These are phyloP conservation scores for Anser cygnoides DNA, from an alignment of 2,113 vertebrate species.

Conservation along the genomic window DNA sequence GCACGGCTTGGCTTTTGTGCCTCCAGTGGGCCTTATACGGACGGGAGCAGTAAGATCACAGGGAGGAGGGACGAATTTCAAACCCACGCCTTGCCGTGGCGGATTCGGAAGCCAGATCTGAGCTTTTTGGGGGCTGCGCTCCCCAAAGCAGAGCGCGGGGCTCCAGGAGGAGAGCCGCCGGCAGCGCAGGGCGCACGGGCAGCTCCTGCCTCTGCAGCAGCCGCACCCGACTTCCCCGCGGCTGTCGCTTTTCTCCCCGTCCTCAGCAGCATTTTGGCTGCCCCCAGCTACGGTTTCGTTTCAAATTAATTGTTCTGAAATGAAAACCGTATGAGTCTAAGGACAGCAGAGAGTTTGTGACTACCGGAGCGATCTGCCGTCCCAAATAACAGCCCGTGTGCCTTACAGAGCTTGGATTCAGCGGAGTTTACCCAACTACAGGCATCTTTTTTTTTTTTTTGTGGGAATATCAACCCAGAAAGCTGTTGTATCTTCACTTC, in stretches of 20 bases:
- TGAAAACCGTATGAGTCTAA: neutral
- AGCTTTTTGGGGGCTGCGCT: neutral
- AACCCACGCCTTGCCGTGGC: neutral
- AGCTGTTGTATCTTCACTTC: neutral
- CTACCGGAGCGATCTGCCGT: accelerated
- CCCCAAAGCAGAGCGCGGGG: neutral
- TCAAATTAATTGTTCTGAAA: neutral
- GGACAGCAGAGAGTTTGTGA: neutral
- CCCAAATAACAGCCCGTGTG: neutral
- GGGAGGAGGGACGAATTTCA: neutral
- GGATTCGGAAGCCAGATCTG: neutral
- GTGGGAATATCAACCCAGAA: neutral
- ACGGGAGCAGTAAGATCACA: neutral
- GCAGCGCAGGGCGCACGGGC: neutral
- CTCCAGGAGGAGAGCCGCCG: neutral
- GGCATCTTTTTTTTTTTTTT: neutral
- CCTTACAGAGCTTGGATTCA: neutral
- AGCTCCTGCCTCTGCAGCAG: accelerated
- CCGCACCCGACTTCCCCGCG: neutral
- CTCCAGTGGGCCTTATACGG: constrained; percentile 45
- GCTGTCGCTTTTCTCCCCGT: neutral
- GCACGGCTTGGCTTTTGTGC: constrained; percentile 42
- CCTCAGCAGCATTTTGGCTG: neutral
- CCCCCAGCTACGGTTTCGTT: neutral
- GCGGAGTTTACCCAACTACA: neutral